Conservation (phyloP, 2,888 invertebrate genomes). For the Pseudococcus jackbeardsleyi region DNA sequence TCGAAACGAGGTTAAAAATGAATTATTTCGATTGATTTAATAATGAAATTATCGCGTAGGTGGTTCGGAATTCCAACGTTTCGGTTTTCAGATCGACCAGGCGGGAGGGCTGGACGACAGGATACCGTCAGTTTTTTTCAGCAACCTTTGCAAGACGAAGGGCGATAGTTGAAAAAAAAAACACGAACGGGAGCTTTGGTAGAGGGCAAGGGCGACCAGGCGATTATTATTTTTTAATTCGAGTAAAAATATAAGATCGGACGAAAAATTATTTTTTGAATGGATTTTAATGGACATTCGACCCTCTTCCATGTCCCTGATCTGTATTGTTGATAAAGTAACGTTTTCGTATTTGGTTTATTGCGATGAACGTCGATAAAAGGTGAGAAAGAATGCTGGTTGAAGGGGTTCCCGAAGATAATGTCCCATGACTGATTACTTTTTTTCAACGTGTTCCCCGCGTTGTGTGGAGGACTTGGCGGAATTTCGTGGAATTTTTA, state of each 20-base stretch:
- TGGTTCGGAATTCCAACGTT: slow-evolving; percentile 2
- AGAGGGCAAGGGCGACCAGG: not conserved
- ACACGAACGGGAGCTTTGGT: not conserved
- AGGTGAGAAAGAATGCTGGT: not conserved
- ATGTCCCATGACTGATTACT: too few species aligned
- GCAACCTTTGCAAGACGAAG: not conserved
- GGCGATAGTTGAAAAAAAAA: not conserved
- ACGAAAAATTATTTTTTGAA: not conserved
- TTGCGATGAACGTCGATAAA: not conserved
- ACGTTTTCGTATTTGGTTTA: not conserved
- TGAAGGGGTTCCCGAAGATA: too few species aligned
- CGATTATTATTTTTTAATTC: not conserved
- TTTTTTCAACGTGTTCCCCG: too few species aligned
- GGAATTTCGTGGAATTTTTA: too few species aligned
- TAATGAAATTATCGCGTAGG: slow-evolving; percentile 23
- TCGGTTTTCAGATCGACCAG: not conserved
- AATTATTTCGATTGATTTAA: slow-evolving; percentile 39
- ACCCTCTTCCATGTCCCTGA: too few species aligned
- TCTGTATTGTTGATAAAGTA: too few species aligned
- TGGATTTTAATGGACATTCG: not conserved
- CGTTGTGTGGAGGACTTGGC: too few species aligned
- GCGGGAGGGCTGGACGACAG: not conserved
- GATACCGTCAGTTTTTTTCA: not conserved
- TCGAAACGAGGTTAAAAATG: slow-evolving; percentile 26
- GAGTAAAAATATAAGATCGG: not conserved